These are phyloP conservation scores for Ivindomyrus marchei DNA, from an alignment of 2,113 vertebrate species.

Conservation along the genomic window DNA sequence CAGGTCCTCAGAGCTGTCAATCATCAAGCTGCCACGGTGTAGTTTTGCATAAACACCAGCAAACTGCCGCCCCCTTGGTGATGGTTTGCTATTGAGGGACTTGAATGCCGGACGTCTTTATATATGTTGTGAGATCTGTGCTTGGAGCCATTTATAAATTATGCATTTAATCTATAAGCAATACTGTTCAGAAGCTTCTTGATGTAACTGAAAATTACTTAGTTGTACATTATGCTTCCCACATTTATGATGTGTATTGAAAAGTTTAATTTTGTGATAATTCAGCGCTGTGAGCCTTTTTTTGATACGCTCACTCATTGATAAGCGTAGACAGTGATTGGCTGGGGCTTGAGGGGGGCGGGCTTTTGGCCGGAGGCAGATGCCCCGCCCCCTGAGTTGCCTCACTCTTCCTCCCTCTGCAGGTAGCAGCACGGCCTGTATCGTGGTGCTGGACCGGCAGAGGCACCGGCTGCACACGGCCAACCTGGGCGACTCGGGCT, in stretches of 20 bases:
- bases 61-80: not conserved
- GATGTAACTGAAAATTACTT: not conserved
- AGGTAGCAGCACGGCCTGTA: constrained; percentile 94
- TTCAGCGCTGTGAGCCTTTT: not conserved
- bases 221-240: not conserved
- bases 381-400: not conserved
- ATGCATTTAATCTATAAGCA: not conserved
- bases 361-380: not conserved
- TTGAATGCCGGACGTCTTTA: not conserved
- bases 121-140: not conserved
- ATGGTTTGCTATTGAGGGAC: not conserved
- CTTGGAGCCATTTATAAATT: not conserved
- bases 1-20: not conserved
- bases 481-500: constrained; percentile 95
- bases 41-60: not conserved
- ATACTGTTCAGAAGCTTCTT: not conserved
- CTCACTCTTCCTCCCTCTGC: constrained; percentile 18
- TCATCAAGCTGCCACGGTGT: not conserved
- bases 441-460: constrained; percentile 82
- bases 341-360: not conserved
- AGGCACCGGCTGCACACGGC: constrained; percentile 89
- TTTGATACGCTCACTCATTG: not conserved
- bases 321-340: not conserved
- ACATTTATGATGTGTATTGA: not conserved
- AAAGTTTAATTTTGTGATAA: not conserved